These are phyloP conservation scores for Parasteatoda tepidariorum DNA, from an alignment of 1,140 invertebrate genomes.

Conservation along the genomic window DNA sequence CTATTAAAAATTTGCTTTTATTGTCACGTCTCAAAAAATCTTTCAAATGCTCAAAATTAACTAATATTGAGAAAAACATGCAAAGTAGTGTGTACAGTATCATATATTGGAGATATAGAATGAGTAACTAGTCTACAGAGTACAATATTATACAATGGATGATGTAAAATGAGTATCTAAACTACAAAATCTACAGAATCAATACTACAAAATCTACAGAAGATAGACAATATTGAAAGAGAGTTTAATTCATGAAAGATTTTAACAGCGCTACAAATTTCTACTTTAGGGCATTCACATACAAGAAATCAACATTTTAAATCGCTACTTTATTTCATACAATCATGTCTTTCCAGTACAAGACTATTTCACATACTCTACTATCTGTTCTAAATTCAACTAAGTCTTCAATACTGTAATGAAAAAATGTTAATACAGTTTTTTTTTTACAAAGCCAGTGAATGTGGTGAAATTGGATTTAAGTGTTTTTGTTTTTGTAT, in stretches of 20 bases:
- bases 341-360: slow-evolving; percentile 23
- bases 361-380: slow-evolving; percentile 25
- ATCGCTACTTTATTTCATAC: slow-evolving; percentile 29
- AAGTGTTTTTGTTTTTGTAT: too few species aligned
- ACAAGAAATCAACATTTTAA: neutral
- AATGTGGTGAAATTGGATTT: too few species aligned
- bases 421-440: neutral
- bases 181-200: too few species aligned
- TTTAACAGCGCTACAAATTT: slow-evolving; percentile 21
- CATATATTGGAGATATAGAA: slow-evolving; percentile 1
- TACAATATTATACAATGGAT: slow-evolving; percentile 13
- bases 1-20: too few species aligned
- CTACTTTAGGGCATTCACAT: neutral
- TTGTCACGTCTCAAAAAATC: neutral
- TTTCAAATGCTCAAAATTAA: slow-evolving; percentile 57
- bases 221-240: neutral
- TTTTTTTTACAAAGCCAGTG: neutral
- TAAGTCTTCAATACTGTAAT: slow-evolving; percentile 58
- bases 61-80: slow-evolving; percentile 41
- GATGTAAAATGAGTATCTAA: neutral
- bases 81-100: slow-evolving; percentile 12
- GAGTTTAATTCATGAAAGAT: neutral
- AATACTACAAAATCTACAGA: neutral
- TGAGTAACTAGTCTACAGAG: slow-evolving; percentile 15
- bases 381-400: slow-evolving; percentile 33